These are phyloP conservation scores for Temnothorax rugatulus DNA, from an alignment of 2,888 invertebrate genomes.

Conservation along the genomic window DNA sequence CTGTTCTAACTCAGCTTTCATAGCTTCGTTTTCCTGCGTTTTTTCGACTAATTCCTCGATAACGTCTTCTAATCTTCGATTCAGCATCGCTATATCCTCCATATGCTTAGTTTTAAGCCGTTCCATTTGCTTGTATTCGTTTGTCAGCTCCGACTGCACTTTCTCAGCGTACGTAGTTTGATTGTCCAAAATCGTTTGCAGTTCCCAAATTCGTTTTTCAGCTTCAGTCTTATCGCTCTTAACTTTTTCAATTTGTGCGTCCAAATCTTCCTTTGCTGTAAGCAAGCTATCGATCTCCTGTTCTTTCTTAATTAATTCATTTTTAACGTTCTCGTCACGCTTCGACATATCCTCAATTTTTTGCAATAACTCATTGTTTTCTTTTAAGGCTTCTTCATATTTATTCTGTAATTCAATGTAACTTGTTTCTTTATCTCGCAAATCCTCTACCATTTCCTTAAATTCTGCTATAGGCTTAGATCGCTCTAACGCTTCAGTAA, in stretches of 20 bases:
- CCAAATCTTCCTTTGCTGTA: conserved; percentile 83
- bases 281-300: conserved; percentile 84
- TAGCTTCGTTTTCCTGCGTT: conserved; percentile 83
- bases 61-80: conserved; percentile 85
- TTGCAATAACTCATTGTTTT: conserved; percentile 67
- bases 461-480: conserved; percentile 89
- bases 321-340: conserved; percentile 63
- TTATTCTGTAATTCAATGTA: conserved; percentile 68
- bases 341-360: conserved; percentile 86
- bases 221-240: conserved; percentile 64
- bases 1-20: conserved; percentile 84
- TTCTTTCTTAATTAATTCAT: conserved; percentile 82
- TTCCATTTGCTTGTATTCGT: conserved; percentile 87
- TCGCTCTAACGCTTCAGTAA: conserved; percentile 85
- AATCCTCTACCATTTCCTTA: conserved; percentile 87
- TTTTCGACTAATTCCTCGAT: conserved; percentile 86
- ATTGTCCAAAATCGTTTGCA: conserved; percentile 75
- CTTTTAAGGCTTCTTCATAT: conserved; percentile 66
- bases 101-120: conserved; percentile 83
- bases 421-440: conserved; percentile 88
- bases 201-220: conserved; percentile 71
- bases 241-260: conserved; percentile 82
- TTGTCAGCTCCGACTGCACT: conserved; percentile 78
- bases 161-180: conserved; percentile 73
- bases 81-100: conserved; percentile 85